A percentile compares a stretch with the other conserved stretches of the same genome.
Conservation (phyloP, 2,797 vertebrate species). For the Limosa lapponica region DNA sequence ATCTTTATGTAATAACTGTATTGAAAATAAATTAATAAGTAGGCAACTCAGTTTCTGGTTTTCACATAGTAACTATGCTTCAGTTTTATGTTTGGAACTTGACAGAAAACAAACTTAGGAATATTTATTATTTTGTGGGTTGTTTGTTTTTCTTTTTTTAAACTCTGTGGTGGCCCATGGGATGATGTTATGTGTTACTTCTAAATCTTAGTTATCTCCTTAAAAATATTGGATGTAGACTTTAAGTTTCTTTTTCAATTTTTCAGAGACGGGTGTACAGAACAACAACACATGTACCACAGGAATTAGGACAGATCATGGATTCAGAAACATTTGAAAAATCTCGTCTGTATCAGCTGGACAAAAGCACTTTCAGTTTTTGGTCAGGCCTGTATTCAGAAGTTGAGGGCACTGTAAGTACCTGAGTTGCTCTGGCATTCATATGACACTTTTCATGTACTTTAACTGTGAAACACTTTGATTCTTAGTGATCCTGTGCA, state of each 20-base stretch:
- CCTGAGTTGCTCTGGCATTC: background rate
- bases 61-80: background rate
- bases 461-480: background rate
- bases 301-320: slow-evolving; percentile 94
- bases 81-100: background rate
- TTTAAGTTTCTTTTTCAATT: background rate
- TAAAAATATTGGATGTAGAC: background rate
- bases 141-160: background rate
- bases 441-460: background rate
- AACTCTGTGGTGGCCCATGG: background rate
- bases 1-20: background rate
- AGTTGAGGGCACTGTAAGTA: slow-evolving; percentile 93
- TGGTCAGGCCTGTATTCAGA: slow-evolving; percentile 98
- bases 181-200: background rate
- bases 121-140: background rate
- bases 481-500: background rate
- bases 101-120: background rate
- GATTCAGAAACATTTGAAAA: slow-evolving; percentile 97
- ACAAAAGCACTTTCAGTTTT: slow-evolving; percentile 98
- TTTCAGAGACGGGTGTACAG: slow-evolving; percentile 91
- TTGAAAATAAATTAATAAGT: background rate
- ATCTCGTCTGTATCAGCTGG: slow-evolving; percentile 95
- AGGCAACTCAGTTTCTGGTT: background rate
- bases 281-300: slow-evolving; percentile 89
- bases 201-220: background rate